Evolutionary conservation across 2,888 invertebrate species (phyloP).

Genomic region (Mimachlamys varia): DNA sequence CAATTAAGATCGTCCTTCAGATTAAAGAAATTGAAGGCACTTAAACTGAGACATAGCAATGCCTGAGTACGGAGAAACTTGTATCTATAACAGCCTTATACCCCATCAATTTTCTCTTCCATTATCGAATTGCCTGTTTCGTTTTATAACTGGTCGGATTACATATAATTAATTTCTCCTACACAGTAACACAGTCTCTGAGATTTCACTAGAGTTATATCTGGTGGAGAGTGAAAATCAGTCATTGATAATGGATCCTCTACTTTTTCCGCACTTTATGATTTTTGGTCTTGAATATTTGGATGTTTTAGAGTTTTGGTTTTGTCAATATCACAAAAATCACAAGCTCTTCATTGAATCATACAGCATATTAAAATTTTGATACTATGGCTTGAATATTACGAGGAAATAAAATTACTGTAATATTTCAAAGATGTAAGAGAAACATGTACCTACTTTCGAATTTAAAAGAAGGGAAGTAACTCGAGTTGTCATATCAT

Average conservation of each 20-base stretch:
- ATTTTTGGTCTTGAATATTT: neutral
- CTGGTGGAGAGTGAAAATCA: neutral
- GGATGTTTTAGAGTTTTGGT: neutral
- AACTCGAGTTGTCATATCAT: neutral
- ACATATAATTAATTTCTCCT: neutral
- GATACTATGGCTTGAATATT: neutral
- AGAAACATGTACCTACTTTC: neutral
- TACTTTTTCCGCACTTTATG: neutral
- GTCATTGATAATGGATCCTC: neutral
- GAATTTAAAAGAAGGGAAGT: neutral
- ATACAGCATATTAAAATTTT: neutral
- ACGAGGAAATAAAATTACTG: neutral
- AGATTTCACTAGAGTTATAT: neutral
- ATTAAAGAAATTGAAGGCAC: constrained; percentile 16
- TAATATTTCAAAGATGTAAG: neutral
- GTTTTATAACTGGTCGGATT: neutral
- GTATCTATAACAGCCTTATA: neutral
- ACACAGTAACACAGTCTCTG: neutral
- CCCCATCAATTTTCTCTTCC: neutral
- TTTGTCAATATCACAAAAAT: too few relatives aligned
- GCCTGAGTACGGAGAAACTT: neutral
- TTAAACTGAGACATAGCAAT: neutral
- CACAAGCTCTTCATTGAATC: neutral
- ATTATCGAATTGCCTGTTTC: neutral
- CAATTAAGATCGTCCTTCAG: constrained; percentile 5